Percentiles rank a stretch among this genome's conserved stretches.
Evolutionary conservation across 2,888 invertebrate species (phyloP).

Genomic region (Hirtodrosophila confusa): DNA sequence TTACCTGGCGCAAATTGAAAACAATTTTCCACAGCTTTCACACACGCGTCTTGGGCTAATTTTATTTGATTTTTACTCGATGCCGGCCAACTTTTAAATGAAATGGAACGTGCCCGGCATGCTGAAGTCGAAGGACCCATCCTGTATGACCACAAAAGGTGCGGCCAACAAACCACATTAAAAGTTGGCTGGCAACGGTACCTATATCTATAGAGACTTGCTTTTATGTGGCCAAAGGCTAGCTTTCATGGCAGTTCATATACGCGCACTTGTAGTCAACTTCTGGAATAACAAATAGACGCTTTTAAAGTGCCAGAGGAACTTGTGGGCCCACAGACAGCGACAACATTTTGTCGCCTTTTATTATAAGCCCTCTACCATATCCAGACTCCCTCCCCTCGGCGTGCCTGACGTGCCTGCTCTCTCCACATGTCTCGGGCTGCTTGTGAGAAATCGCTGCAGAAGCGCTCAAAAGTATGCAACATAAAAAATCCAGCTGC

Average conservation of each 20-base stretch:
- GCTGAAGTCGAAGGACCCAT: conserved; percentile 2
- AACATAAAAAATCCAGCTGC: conserved; percentile 45
- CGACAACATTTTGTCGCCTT: conserved; percentile 68
- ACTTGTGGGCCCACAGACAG: conserved; percentile 27
- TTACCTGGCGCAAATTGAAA: conserved; percentile 58
- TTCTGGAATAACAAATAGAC: conserved; percentile 57
- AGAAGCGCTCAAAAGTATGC: conserved; percentile 49
- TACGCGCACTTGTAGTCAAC: conserved; percentile 13
- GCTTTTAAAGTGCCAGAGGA: conserved; percentile 57
- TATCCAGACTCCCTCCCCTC: not conserved
- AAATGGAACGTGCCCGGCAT: conserved; percentile 68
- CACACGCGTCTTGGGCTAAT: conserved; percentile 55
- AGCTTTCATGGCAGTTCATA: conserved; percentile 19
- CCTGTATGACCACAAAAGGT: conserved; percentile 40
- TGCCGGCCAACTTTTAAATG: conserved; percentile 63
- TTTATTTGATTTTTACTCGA: conserved; percentile 69
- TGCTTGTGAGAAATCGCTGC: conserved; percentile 56
- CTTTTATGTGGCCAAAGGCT: conserved; percentile 53
- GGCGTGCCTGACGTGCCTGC: conserved; percentile 36
- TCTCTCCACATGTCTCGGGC: conserved; percentile 26
- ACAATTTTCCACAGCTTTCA: conserved; percentile 62
- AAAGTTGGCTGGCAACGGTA: conserved; percentile 37
- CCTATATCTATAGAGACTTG: conserved; percentile 1
- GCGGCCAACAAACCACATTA: conserved; percentile 40
- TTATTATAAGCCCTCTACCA: conserved; percentile 38